These are phyloP conservation scores for Peucedramus taeniatus DNA, from an alignment of 2,113 vertebrate genomes.

Conservation along the genomic window DNA sequence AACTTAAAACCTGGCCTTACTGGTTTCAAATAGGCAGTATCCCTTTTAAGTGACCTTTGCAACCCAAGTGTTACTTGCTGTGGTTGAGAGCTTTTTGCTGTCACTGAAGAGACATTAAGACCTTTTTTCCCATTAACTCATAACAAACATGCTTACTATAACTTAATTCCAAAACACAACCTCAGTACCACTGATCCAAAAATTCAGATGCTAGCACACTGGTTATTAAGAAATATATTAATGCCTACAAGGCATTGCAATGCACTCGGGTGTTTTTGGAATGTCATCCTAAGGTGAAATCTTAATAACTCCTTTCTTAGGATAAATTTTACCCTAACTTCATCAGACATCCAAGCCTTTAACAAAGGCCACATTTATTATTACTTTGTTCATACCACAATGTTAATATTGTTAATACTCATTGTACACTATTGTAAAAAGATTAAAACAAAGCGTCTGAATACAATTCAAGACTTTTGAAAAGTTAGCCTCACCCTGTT, in stretches of 20 bases:
- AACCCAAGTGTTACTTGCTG: constrained; percentile 81
- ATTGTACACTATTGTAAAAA: constrained; percentile 73
- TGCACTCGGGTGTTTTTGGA: neutral
- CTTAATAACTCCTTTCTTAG: neutral
- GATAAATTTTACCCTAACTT: neutral
- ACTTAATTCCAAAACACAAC: constrained; percentile 60
- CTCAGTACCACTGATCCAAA: constrained; percentile 8
- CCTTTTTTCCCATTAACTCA: constrained; percentile 33
- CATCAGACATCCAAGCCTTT: constrained; percentile 9
- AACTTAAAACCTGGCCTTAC: constrained; percentile 78
- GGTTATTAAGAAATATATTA: neutral
- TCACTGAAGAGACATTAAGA: constrained; percentile 53
- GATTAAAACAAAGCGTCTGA: constrained; percentile 46
- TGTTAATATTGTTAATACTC: constrained; percentile 75
- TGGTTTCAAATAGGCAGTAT: constrained; percentile 75
- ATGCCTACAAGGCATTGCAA: neutral
- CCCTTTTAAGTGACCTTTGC: constrained; percentile 82
- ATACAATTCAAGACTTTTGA: constrained; percentile 47
- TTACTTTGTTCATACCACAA: constrained; percentile 50
- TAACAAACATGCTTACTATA: constrained; percentile 4
- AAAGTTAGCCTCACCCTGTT: constrained; percentile 46
- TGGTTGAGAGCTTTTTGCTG: constrained; percentile 58
- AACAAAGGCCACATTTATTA: constrained; percentile 4
- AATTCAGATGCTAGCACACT: neutral
- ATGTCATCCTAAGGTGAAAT: neutral